A percentile compares a stretch with the other conserved stretches of the same genome.
Conservation (phyloP, 2,113 vertebrate genomes). For the Tor tambroides region DNA sequence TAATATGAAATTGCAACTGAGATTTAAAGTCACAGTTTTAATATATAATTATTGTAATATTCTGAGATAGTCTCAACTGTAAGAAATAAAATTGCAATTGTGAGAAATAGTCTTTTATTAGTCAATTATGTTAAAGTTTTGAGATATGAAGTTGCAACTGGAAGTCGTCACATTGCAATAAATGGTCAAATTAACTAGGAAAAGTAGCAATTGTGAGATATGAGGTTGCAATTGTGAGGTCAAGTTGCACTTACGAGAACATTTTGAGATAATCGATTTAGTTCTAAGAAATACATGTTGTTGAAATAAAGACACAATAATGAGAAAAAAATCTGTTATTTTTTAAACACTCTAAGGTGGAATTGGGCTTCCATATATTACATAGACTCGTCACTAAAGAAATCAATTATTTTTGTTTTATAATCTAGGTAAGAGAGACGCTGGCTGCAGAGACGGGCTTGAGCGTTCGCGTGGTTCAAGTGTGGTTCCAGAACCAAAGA, state of each 20-base stretch:
- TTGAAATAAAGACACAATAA: not conserved
- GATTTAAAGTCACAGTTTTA: not conserved
- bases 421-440: slow-evolving; percentile 91
- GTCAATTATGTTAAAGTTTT: too few species aligned
- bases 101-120: too few species aligned
- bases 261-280: too few species aligned
- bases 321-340: not conserved
- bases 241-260: not conserved
- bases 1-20: not conserved
- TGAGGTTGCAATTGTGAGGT: not conserved
- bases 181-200: not conserved
- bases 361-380: not conserved
- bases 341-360: not conserved
- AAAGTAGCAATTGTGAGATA: not conserved
- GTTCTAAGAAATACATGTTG: too few species aligned
- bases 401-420: not conserved
- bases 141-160: not conserved
- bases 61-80: not conserved
- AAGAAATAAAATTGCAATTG: not conserved
- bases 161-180: not conserved
- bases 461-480: slow-evolving; percentile 98
- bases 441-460: slow-evolving; percentile 97
- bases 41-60: not conserved
- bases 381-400: not conserved
- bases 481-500: slow-evolving; percentile 99